Conservation (phyloP, 2,113 vertebrate species). For the Tiliqua scincoides region DNA sequence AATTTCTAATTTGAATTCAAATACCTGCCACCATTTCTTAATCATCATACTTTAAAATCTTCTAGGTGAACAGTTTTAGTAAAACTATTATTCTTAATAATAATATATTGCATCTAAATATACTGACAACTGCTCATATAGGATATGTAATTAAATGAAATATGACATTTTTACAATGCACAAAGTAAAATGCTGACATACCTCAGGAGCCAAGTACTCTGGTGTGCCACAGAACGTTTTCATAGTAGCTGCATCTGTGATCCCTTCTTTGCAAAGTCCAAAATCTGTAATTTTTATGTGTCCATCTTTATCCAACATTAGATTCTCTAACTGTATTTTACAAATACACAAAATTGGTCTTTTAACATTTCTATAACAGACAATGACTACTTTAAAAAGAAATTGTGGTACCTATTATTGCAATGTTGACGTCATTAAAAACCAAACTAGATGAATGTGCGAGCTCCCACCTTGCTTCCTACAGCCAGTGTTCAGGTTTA, state of each 20-base stretch:
- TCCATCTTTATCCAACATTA: constrained; percentile 98
- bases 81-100: not conserved
- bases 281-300: constrained; percentile 99
- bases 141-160: constrained; percentile 33
- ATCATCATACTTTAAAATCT: not conserved
- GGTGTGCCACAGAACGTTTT: constrained; percentile 98
- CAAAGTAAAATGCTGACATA: constrained; percentile 69
- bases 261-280: constrained; percentile 98
- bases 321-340: constrained; percentile 90
- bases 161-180: constrained; percentile 16
- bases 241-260: constrained; percentile 99
- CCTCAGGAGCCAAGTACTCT: constrained; percentile 96
- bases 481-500: too few relatives aligned
- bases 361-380: constrained; percentile 44
- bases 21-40: not conserved
- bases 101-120: constrained; percentile 11
- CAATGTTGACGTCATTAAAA: not conserved
- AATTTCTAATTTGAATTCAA: not conserved
- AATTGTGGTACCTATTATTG: not conserved
- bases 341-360: constrained; percentile 46
- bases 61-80: not conserved
- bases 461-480: too few relatives aligned
- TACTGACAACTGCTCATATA: constrained; percentile 6
- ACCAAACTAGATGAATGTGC: not conserved
- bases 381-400: not conserved